A percentile compares a stretch with the other conserved stretches of the same genome.
These are phyloP conservation scores for Brenthis hecate DNA, from an alignment of 2,888 invertebrate genomes.

Conservation along the genomic window DNA sequence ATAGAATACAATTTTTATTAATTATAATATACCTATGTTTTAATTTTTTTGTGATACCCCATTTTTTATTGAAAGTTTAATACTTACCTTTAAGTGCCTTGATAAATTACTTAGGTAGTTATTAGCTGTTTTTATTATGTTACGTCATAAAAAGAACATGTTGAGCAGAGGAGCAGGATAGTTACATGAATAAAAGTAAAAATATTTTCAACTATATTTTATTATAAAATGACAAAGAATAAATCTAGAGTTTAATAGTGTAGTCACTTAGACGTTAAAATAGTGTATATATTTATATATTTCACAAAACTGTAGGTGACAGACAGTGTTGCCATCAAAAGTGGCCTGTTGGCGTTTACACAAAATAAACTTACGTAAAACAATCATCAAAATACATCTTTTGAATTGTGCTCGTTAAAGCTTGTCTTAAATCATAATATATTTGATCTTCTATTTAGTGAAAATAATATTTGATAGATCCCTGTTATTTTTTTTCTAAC, in stretches of 20 bases:
- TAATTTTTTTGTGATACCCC: too few relatives aligned
- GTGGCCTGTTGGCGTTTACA: constrained; percentile 51
- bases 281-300: constrained; percentile 71
- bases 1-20: too few relatives aligned
- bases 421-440: constrained; percentile 53
- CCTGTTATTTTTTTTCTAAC: constrained; percentile 76
- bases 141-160: too few relatives aligned
- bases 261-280: constrained; percentile 77
- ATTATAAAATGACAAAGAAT: constrained; percentile 88
- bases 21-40: too few relatives aligned
- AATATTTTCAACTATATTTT: constrained; percentile 81
- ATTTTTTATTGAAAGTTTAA: too few relatives aligned
- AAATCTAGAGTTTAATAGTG: constrained; percentile 85
- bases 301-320: constrained; percentile 67
- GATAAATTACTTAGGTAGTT: too few relatives aligned
- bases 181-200: constrained; percentile 24
- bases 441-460: constrained; percentile 51
- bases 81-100: too few relatives aligned
- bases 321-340: constrained; percentile 51
- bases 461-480: constrained; percentile 67
- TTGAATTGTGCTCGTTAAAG: constrained; percentile 64
- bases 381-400: constrained; percentile 68
- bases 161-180: background rate
- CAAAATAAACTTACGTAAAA: constrained; percentile 62
- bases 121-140: too few relatives aligned